A percentile compares a stretch with the other conserved stretches of the same genome.
Conservation (phyloP, 2,113 vertebrate species). For the Callochromis pleurospilus region DNA sequence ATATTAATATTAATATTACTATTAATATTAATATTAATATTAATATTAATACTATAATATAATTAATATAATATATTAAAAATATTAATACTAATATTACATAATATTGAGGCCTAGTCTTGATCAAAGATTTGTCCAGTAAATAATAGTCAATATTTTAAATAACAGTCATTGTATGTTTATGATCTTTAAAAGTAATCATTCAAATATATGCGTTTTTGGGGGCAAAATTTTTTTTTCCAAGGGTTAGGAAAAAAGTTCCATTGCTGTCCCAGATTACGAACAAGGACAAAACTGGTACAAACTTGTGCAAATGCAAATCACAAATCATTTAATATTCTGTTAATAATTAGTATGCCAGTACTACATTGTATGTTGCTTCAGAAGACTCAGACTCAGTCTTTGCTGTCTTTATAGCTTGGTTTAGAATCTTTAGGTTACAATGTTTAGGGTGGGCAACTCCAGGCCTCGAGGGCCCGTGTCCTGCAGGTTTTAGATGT, state of each 20-base stretch:
- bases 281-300: neutral
- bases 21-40: no score
- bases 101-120: no score
- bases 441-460: neutral
- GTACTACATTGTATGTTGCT: neutral
- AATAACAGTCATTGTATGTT: no score
- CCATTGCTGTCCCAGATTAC: neutral
- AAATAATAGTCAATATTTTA: no score
- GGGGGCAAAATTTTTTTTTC: no score
- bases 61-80: no score
- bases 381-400: neutral
- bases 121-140: no score
- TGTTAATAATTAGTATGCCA: neutral
- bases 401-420: neutral
- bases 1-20: no score
- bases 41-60: no score
- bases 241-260: neutral
- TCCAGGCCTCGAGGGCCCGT: neutral
- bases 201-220: no score
- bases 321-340: neutral
- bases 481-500: neutral
- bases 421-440: neutral
- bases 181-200: no score
- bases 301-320: neutral
- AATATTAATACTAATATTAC: no score